Conservation (phyloP, 2,888 invertebrate species). For the Eumacrocentrus americanus region DNA sequence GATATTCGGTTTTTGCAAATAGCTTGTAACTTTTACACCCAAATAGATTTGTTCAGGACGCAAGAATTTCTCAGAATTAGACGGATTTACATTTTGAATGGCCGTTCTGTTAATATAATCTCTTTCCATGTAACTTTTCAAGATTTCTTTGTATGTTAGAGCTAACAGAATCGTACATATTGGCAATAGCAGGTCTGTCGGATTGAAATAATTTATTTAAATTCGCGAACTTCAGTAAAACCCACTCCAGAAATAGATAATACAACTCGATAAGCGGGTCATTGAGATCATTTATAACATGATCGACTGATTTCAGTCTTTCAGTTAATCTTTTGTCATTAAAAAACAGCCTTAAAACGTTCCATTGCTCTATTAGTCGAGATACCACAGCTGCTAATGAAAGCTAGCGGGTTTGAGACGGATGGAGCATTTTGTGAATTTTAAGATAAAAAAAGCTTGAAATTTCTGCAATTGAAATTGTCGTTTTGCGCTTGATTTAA, state of each 20-base stretch:
- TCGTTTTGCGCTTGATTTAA: constrained; percentile 39
- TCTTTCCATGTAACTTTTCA: constrained; percentile 33
- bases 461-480: constrained; percentile 34
- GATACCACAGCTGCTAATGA: constrained; percentile 43
- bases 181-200: no score
- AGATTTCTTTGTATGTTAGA: no score
- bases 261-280: no score
- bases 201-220: no score
- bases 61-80: constrained; percentile 18
- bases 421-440: constrained; percentile 44
- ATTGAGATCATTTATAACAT: no score
- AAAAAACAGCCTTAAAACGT: no score
- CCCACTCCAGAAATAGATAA: no score
- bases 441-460: constrained; percentile 42
- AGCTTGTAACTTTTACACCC: constrained; percentile 29
- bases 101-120: constrained; percentile 24
- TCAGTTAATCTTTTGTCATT: no score
- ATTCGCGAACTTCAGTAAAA: no score
- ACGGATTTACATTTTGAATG: constrained; percentile 24
- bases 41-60: constrained; percentile 34
- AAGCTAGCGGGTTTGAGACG: constrained; percentile 46
- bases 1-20: constrained; percentile 25
- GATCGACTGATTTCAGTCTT: no score
- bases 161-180: no score
- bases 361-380: constrained; percentile 45